Evolutionary conservation across 2,113 vertebrate species (phyloP).

Genomic region (Sturnira hondurensis): DNA sequence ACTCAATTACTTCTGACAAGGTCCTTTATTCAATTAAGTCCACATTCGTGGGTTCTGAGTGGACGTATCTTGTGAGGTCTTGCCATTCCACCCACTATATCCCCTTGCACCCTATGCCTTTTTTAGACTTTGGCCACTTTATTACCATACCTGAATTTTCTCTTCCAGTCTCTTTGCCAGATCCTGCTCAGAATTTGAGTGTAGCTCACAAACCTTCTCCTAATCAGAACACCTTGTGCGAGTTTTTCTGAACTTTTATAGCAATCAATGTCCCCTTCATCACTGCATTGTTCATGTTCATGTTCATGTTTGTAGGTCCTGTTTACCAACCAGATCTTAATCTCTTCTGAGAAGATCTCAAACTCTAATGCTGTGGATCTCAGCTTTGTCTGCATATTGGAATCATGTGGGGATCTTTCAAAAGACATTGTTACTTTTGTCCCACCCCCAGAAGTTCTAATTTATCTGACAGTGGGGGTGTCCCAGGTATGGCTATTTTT

Average conservation of each 20-base stretch:
- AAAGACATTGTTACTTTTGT: neutral
- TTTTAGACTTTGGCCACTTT: neutral
- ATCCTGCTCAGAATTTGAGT: neutral
- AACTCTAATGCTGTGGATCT: neutral
- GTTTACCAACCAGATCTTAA: constrained; percentile 21
- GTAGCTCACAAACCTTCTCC: neutral
- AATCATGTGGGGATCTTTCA: constrained; percentile 16
- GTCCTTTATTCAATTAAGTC: neutral
- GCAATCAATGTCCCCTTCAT: neutral
- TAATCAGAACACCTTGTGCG: neutral
- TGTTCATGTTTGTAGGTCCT: neutral
- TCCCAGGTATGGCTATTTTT: neutral
- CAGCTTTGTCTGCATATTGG: neutral
- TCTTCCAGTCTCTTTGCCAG: neutral
- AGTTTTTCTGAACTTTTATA: neutral
- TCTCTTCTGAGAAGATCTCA: constrained; percentile 8
- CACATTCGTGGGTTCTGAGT: neutral
- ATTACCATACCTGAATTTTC: neutral
- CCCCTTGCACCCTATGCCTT: neutral
- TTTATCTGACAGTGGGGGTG: neutral
- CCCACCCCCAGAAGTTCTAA: neutral
- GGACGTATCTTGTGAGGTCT: neutral
- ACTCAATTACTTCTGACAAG: neutral
- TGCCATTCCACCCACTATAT: neutral
- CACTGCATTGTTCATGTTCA: neutral